phyloP scores from a whole-genome alignment of 2,888 invertebrate species.

The Dendrolimus houi region DNA sequence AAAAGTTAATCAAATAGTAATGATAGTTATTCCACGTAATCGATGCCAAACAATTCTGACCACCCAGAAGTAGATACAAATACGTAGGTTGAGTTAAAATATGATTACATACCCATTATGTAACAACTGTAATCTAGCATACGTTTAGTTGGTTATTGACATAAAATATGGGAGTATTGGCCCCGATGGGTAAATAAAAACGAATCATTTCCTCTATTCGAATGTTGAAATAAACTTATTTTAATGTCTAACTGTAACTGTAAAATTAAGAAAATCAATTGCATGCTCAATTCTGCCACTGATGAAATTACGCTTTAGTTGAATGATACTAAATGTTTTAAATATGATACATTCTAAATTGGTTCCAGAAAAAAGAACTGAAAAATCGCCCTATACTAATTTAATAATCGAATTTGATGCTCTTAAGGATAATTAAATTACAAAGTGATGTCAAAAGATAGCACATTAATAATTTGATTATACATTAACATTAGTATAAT shows the following conservation, averaged over 20 bases:
- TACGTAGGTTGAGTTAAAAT: not conserved
- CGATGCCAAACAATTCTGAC: slow-evolving; percentile 4
- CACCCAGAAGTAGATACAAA: slow-evolving; percentile 4
- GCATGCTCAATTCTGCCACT: too few species aligned
- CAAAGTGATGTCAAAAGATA: too few species aligned
- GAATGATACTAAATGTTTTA: too few species aligned
- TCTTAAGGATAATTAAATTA: too few species aligned
- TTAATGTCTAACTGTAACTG: not conserved
- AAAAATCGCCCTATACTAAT: too few species aligned
- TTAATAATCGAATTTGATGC: too few species aligned
- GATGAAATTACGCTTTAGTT: too few species aligned
- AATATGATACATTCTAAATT: too few species aligned
- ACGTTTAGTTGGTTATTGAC: not conserved
- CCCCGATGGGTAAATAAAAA: not conserved
- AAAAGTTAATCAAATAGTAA: slow-evolving; percentile 5
- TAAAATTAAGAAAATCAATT: too few species aligned
- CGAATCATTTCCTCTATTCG: not conserved
- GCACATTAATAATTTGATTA: too few species aligned
- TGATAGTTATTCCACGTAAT: slow-evolving; percentile 4
- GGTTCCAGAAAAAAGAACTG: too few species aligned
- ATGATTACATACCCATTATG: not conserved
- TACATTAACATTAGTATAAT: too few species aligned
- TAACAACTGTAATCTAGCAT: not conserved
- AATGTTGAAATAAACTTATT: not conserved
- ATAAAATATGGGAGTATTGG: not conserved